Conservation (phyloP, 1,140 invertebrate species). For the Ostrea denselamellosa region DNA sequence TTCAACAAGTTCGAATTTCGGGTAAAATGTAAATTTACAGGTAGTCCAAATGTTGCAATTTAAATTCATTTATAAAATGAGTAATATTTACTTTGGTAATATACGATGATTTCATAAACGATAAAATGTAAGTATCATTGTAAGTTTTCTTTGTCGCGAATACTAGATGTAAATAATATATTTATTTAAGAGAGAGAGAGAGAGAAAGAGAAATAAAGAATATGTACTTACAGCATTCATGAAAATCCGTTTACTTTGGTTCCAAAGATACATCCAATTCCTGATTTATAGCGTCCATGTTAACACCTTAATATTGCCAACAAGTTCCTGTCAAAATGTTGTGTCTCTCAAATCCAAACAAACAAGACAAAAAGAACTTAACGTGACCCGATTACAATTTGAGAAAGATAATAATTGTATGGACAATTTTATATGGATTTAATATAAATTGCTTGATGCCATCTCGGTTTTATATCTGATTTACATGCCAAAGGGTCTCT, state of each 20-base stretch:
- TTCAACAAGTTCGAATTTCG: too few species aligned
- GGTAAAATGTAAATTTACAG: too few species aligned
- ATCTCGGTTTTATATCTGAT: constrained; percentile 30
- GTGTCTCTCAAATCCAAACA: constrained; percentile 23
- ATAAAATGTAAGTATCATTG: too few species aligned
- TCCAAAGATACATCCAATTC: neutral
- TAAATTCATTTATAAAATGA: too few species aligned
- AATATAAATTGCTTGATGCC: constrained; percentile 25
- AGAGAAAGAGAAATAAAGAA: neutral
- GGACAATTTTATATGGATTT: constrained; percentile 26
- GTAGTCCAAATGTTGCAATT: too few species aligned
- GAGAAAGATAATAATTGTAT: constrained; percentile 22
- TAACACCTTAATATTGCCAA: constrained; percentile 16
- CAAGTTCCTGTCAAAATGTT: constrained; percentile 14
- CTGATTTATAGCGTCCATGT: neutral
- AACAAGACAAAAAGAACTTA: constrained; percentile 15
- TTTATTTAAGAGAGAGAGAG: neutral
- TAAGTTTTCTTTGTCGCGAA: too few species aligned
- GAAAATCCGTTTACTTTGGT: neutral
- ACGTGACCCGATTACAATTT: constrained; percentile 4
- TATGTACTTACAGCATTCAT: neutral
- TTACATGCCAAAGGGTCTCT: neutral
- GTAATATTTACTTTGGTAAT: too few species aligned
- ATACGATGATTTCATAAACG: too few species aligned
- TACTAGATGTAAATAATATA: too few species aligned